A percentile compares a stretch with the other conserved stretches of the same genome.
phyloP scores from a whole-genome alignment of 2,797 vertebrate species.

The Serranus cabrilla region DNA sequence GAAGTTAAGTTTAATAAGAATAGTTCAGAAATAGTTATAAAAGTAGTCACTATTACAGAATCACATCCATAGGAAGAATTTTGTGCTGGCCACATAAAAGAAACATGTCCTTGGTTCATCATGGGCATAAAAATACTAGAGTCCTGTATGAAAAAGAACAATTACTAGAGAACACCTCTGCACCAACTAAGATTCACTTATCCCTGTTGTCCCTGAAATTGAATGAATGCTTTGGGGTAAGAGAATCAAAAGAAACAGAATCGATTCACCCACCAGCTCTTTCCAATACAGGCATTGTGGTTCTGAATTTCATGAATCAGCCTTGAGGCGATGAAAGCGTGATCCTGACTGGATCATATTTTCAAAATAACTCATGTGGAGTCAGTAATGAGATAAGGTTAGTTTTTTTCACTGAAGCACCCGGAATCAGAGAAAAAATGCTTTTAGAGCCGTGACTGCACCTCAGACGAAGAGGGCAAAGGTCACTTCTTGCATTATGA shows the following conservation, averaged over 20 bases:
- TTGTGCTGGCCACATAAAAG: not conserved
- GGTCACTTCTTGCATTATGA: slow-evolving; percentile 47
- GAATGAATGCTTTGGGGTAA: slow-evolving; percentile 42
- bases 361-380: slow-evolving; percentile 57
- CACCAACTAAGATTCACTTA: slow-evolving; percentile 51
- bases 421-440: slow-evolving; percentile 33
- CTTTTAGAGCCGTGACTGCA: slow-evolving; percentile 24
- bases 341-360: slow-evolving; percentile 56
- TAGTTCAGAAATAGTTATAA: not conserved
- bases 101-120: slow-evolving; percentile 20
- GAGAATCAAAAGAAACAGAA: slow-evolving; percentile 52
- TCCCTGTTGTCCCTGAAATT: slow-evolving; percentile 57
- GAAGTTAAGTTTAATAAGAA: not conserved
- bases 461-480: slow-evolving; percentile 27
- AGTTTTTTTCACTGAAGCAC: slow-evolving; percentile 52
- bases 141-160: slow-evolving; percentile 13
- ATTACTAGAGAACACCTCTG: slow-evolving; percentile 29
- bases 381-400: slow-evolving; percentile 52
- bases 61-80: no score
- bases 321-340: slow-evolving; percentile 36
- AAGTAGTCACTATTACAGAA: not conserved
- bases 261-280: slow-evolving; percentile 54
- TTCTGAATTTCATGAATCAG: slow-evolving; percentile 54
- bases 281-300: slow-evolving; percentile 48
- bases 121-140: not conserved